Conservation (phyloP, 92 coral and sea anemone species). For the Virgularia gustaviana region DNA sequence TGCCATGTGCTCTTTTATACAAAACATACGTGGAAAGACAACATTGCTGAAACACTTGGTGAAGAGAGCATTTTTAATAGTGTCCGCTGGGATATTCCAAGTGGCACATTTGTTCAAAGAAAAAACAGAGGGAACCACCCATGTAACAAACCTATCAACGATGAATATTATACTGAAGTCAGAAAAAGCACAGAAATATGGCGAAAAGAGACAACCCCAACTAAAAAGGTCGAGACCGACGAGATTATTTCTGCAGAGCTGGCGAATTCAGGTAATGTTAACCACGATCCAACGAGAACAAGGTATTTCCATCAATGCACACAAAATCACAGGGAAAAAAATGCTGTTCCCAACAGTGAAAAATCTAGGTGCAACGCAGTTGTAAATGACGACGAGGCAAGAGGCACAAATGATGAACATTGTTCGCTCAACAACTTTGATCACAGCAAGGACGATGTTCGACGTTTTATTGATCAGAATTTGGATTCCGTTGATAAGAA, state of each 20-base stretch:
- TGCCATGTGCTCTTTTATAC: slow-evolving; percentile 97
- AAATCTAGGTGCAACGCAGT: not conserved
- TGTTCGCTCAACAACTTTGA: not conserved
- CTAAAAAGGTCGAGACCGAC: not conserved
- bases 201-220: not conserved
- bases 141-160: not conserved
- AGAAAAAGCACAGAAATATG: not conserved
- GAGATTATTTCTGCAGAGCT: not conserved
- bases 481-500: slow-evolving; percentile 18
- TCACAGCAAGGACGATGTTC: not conserved
- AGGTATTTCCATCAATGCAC: not conserved
- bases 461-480: slow-evolving; percentile 4
- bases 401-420: not conserved
- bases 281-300: not conserved
- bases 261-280: not conserved
- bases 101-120: slow-evolving; percentile 76
- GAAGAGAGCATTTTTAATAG: slow-evolving; percentile 80
- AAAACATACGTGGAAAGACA: slow-evolving; percentile 97
- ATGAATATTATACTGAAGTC: not conserved
- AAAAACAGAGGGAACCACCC: slow-evolving; percentile 15
- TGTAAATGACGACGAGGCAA: not conserved
- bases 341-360: not conserved
- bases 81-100: slow-evolving; percentile 72
- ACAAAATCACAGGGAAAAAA: not conserved
- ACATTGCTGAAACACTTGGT: slow-evolving; percentile 82